Evolutionary conservation across 2,797 vertebrate species (phyloP).

Genomic region (Clarias laeviceps): DNA sequence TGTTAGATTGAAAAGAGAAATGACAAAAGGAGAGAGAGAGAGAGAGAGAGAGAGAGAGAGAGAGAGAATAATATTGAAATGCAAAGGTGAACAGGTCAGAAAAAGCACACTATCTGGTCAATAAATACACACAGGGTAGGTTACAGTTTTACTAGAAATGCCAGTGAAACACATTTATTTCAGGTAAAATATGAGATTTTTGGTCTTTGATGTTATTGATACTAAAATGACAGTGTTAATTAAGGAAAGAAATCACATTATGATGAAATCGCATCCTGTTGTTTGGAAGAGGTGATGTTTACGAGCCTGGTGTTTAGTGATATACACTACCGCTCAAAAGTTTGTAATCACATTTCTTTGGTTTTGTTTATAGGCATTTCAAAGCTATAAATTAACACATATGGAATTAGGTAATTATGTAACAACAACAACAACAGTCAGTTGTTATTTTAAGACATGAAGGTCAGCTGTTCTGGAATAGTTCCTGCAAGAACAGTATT

Average conservation of each 20-base stretch:
- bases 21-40: not conserved
- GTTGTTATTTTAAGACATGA: too few species aligned
- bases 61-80: not conserved
- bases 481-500: too few species aligned
- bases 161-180: not conserved
- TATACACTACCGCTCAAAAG: too few species aligned
- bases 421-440: too few species aligned
- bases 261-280: not conserved
- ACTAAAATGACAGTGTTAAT: not conserved
- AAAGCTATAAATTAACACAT: too few species aligned
- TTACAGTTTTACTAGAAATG: too few species aligned
- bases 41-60: not conserved
- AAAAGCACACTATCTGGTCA: not conserved
- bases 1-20: conserved; percentile 38
- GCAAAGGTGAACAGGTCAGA: not conserved
- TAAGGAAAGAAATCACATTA: not conserved
- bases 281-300: not conserved
- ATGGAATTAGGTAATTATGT: too few species aligned
- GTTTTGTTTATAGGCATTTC: too few species aligned
- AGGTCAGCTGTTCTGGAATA: too few species aligned
- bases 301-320: not conserved
- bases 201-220: not conserved
- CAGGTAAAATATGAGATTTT: not conserved
- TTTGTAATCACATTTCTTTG: too few species aligned
- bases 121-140: not conserved